A percentile compares a stretch with the other conserved stretches of the same genome.
Conservation (phyloP, 2,888 invertebrate species). For the Xestia xanthographa region DNA sequence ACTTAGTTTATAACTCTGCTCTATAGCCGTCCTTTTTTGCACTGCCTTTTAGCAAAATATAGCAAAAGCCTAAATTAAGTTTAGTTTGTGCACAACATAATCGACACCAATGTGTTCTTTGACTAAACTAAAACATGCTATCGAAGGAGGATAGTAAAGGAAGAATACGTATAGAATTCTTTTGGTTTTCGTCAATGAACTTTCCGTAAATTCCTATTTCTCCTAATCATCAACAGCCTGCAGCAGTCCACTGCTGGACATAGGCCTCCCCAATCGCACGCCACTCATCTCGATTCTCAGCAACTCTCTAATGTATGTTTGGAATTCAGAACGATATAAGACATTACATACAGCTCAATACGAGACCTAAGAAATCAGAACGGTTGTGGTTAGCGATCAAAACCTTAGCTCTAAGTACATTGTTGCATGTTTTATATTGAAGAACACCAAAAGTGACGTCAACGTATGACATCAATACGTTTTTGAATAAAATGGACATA, state of each 20-base stretch:
- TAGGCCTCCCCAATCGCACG: too few relatives aligned
- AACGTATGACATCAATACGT: constrained; percentile 44
- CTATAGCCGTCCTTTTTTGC: too few relatives aligned
- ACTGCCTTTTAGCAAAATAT: too few relatives aligned
- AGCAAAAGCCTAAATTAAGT: too few relatives aligned
- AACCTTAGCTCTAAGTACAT: constrained; percentile 1
- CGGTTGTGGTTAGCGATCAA: background rate
- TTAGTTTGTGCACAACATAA: too few relatives aligned
- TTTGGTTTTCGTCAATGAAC: background rate
- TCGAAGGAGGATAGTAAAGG: background rate
- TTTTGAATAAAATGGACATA: constrained; percentile 42
- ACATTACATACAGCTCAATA: background rate
- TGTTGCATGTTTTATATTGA: constrained; percentile 16
- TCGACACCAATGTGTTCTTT: too few relatives aligned
- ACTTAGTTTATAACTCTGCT: too few relatives aligned
- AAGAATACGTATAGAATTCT: background rate
- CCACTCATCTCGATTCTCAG: too few relatives aligned
- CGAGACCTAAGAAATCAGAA: constrained; percentile 15
- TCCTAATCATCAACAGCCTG: background rate
- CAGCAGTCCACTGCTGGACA: too few relatives aligned
- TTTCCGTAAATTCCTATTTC: background rate
- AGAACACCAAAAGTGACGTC: constrained; percentile 37
- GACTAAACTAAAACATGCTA: background rate
- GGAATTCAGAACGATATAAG: background rate
- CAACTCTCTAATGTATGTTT: background rate